Conservation (phyloP, 64 coral and sea anemone genomes). For the Pachyseris speciosa region DNA sequence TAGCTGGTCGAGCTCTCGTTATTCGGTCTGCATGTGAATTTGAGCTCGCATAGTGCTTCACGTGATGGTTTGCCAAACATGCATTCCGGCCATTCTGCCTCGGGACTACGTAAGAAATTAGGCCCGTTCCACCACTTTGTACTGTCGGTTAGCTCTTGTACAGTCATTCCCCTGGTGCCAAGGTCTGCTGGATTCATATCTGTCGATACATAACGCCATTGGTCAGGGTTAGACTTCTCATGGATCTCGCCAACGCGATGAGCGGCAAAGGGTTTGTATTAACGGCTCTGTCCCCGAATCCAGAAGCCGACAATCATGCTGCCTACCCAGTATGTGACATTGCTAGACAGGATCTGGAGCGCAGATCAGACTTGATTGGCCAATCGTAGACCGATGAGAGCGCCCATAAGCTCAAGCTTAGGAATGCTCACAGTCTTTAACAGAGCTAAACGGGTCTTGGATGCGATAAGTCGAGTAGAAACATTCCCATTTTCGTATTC, state of each 20-base stretch:
- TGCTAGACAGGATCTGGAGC: constrained; percentile 4
- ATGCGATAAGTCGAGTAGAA: constrained; percentile 41
- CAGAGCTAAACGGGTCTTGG: constrained; percentile 50
- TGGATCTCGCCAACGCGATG: constrained; percentile 79
- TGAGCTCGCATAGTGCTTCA: not conserved
- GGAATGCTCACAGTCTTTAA: constrained; percentile 76
- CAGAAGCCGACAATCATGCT: constrained; percentile 26
- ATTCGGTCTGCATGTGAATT: not conserved
- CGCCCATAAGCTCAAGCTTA: constrained; percentile 54
- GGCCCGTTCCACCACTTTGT: constrained; percentile 43
- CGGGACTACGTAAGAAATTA: constrained; percentile 13
- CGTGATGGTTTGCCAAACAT: constrained; percentile 45
- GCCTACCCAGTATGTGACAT: constrained; percentile 70
- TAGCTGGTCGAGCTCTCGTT: constrained; percentile 30
- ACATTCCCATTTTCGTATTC: constrained; percentile 18
- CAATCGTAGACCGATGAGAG: constrained; percentile 63
- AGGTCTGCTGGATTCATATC: constrained; percentile 55
- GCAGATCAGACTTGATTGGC: constrained; percentile 55
- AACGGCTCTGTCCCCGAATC: constrained; percentile 50
- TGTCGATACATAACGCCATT: constrained; percentile 75
- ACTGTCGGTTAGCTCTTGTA: constrained; percentile 3
- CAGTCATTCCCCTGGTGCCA: constrained; percentile 53
- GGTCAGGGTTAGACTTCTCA: constrained; percentile 58
- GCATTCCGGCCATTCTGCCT: constrained; percentile 48
- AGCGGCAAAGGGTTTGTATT: constrained; percentile 59